Evolutionary conservation across 2,888 invertebrate species (phyloP), one percentile per base, ranked within the genome.

Genomic region (Osmoderma eremita): DNA sequence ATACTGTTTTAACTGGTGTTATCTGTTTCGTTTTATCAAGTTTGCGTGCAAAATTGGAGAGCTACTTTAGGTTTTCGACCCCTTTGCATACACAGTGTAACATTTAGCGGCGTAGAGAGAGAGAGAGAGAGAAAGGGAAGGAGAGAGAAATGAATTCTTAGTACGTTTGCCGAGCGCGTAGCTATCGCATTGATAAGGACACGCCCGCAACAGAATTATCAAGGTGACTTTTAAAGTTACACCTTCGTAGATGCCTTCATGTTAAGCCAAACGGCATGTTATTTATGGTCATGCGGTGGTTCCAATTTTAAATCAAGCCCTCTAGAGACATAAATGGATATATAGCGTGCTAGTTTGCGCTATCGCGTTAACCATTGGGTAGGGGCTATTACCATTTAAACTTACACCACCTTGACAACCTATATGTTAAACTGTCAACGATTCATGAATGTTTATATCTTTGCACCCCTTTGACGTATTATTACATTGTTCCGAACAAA

Each of bases 291-390:
- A 17, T 53, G 17, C 36, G 36, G 36, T 8, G 38, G 15, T 53
- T 53, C 53, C 53, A 36, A 53, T 53, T 53, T 53, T 53, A 38
- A 53, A 36, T 53, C 36, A 36, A 38, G 53, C 53, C 41, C 41
- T 56, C 41, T 20, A 41, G 56, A 42, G 42, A 20, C 42, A 56
- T 24, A 39, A 56, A 56, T 56, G 56, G 56, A 56, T 56, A 56
- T 56, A 56, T 56, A 39, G 56, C 56, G 56, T 56, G 56, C 39
- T 41, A 41, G 22, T 15, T 6, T 6, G 39, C 22, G 17, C 22
- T 56, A 56, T 56, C 56, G 50, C 36, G 30, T 24, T 51, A 51
- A 30, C 30, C 10, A 15, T 15, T 6, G 30, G 30, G 30, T 30
- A 4, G 30, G 30, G 10, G 30, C 30, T 30, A 30, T 30, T 30